Evolutionary conservation across 2,113 vertebrate species (phyloP), one percentile per base, ranked within the genome.

Genomic region (Sula dactylatra): DNA sequence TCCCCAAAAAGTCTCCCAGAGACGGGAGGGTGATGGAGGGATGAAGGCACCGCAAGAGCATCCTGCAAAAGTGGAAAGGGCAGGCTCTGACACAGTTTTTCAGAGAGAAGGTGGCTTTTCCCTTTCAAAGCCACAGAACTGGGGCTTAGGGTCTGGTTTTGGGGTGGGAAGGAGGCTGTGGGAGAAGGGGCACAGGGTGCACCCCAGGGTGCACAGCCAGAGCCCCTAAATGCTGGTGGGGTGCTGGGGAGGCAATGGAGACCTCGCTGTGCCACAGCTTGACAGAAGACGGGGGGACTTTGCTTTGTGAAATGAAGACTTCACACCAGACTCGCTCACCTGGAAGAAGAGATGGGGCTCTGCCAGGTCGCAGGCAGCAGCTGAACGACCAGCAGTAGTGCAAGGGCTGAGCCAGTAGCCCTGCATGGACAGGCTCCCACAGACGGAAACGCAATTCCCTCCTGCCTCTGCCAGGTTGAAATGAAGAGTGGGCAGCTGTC

Each of bases 21-120:
- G 42, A 4, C 1, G 5, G 27, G n/a, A 2, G 3, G 52, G 61
- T 22, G 61, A 9, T 1, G 4, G 4, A 0, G 38, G 32, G 40
- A 9, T 2, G 10, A 5, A 27, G 62, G 31, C 4, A 2, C 16
- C 25, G 32, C 1, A 2, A 8, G 36, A 31, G 20, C 22, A 20
- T 2, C 36, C n/a, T 11, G 21, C 11, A 0, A 2, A 3, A 5
- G 34, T 2, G 16, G 16, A 8, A 40, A 20, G 58, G 31, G 31
- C 25, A 22, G 45, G 52, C 20, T 24, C 29, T 7, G 19, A 13
- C 6, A 2, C 12, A 4, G 7, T 2, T 49, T 38, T 20, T 6
- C 56, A 26, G 72, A 1, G 27, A 27, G 3, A 10, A 42, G 5
- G 47, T 6, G 36, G 4, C 6, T 66, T 56, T 56, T 77, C 21